These are phyloP conservation scores for Cranoglanis bouderius DNA, from an alignment of 2,113 vertebrate species.

Conservation along the genomic window DNA sequence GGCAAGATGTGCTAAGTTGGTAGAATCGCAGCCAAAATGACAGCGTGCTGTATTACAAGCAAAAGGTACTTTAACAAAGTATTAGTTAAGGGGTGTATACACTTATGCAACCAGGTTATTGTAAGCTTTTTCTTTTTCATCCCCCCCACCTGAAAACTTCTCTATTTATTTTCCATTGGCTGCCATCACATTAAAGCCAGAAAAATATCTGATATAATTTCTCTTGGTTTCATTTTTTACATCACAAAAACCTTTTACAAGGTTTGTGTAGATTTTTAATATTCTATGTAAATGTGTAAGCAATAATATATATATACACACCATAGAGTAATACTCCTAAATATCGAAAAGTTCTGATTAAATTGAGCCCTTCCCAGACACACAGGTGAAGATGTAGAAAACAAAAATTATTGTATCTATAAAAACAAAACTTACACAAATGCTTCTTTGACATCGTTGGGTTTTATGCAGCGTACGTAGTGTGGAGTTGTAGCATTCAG, in stretches of 20 bases:
- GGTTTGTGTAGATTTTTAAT: not conserved
- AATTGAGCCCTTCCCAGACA: not conserved
- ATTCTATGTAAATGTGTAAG: not conserved
- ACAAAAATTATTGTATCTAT: not conserved
- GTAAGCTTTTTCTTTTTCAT: no score
- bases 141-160: no score
- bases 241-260: no score
- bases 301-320: not conserved
- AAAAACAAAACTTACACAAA: constrained; percentile 82
- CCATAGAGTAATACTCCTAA: no score
- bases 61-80: not conserved
- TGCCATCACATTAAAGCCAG: no score
- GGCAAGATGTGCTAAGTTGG: not conserved
- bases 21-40: not conserved
- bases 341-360: not conserved
- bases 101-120: no score
- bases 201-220: no score
- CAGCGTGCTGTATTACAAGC: not conserved
- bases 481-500: constrained; percentile 92
- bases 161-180: no score
- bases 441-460: constrained; percentile 86
- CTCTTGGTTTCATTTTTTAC: no score
- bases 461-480: constrained; percentile 97
- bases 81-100: no score
- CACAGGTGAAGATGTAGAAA: not conserved